Base-by-base conservation (phyloP, 1,140 invertebrate species). In the Trachymyrmex cornetzi region DNA sequence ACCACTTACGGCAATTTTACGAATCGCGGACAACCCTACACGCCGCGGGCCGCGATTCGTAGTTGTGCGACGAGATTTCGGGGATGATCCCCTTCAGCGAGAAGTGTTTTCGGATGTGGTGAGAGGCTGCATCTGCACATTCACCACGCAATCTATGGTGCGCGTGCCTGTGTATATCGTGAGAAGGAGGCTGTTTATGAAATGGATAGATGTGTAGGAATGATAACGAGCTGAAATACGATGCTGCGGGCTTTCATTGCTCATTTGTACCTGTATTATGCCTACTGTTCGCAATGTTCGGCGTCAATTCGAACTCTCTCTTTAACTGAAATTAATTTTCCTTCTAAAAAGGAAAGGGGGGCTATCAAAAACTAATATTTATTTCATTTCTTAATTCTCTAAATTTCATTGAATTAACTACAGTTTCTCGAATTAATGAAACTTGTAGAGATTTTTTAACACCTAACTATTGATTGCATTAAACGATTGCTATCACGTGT, bases 1-100 rank as follows among this genome's bases (percentile, higher is more conserved):
- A 85, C 30, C 87, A 75, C 66, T 74, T 24, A 55, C 66, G 86
- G 86, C 77, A 88, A 86, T 80, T 89, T 86, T 80, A 80, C 63
- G 77, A 80, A 63, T 74, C 38, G 55, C 67, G 67, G 55, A 61
- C 67, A 82, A 74, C 6, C 19, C 55, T 63, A 24, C 14, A 38
- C 38, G 38, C 71, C 80, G 53, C 34, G 53, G n/a, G 77, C 71
- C 80, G 53, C 34, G 53, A n/a, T 61, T 59, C 67, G 55, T 82
- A 24, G 67, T 55, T 30, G 38, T 38, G 77, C 63, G 19, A 48
- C 48, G 63, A 38, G 53, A 72, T 82, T 82, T 61, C 67, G 80
- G 16, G 67, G 66, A 82, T 74, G 80, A 82, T 82, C 53, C 67
- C 38, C 67, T 82, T 82, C 55, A 82, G 55, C 66, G 79, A 27